These are phyloP conservation scores for Riparia riparia DNA, from an alignment of 2,113 vertebrate species.

Conservation along the genomic window DNA sequence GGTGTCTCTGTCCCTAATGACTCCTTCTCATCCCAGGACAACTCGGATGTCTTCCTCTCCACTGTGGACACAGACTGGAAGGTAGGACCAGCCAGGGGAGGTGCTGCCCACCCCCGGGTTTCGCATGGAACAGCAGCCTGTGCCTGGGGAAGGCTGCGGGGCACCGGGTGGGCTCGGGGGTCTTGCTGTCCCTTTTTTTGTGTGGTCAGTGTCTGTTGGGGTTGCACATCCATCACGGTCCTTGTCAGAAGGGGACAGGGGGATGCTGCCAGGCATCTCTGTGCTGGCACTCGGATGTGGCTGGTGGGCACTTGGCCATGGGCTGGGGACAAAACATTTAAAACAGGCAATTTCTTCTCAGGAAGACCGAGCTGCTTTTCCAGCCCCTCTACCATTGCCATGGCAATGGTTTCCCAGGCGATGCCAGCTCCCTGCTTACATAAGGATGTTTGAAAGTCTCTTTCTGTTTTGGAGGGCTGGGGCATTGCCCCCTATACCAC, in stretches of 20 bases:
- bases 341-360: conserved; percentile 56
- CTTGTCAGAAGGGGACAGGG: neutral
- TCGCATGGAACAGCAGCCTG: neutral
- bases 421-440: conserved; percentile 56
- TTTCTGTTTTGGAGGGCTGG: neutral
- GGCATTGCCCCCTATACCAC: neutral
- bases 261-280: neutral
- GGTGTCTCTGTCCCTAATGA: neutral
- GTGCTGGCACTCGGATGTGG: neutral
- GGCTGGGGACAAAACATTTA: conserved; percentile 33
- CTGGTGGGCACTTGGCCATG: neutral
- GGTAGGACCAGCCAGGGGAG: conserved; percentile 73
- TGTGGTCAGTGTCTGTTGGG: neutral
- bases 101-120: neutral
- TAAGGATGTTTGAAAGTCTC: conserved; percentile 56
- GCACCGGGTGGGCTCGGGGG: rapidly evolving
- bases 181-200: neutral
- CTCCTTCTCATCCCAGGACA: conserved; percentile 81
- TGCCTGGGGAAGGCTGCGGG: neutral
- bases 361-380: conserved; percentile 32
- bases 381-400: conserved; percentile 68
- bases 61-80: conserved; percentile 88
- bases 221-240: rapidly evolving
- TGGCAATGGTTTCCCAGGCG: conserved; percentile 63
- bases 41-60: conserved; percentile 86